phyloP scores from a whole-genome alignment of 2,888 invertebrate genomes.

The Glaucopsyche alexis region DNA sequence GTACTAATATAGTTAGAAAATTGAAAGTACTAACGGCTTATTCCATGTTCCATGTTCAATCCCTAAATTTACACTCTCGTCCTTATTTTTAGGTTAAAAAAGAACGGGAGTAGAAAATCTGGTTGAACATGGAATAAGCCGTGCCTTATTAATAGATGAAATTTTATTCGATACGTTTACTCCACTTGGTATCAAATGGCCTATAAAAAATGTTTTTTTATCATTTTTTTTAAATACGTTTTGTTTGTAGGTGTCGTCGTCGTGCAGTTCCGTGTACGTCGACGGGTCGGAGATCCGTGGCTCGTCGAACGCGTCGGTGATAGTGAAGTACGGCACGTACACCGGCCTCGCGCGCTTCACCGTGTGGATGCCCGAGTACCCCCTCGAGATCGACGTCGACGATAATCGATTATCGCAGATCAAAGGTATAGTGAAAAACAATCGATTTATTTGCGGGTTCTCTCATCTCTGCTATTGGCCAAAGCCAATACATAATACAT shows the following conservation, averaged over 20 bases:
- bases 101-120: too few species aligned
- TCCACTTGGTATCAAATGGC: too few species aligned
- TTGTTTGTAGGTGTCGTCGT: constrained; percentile 90
- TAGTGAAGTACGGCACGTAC: constrained; percentile 95
- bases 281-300: constrained; percentile 97
- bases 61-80: too few species aligned
- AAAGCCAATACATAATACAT: too few species aligned
- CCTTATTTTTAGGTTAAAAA: too few species aligned
- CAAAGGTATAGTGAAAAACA: constrained; percentile 74
- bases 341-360: constrained; percentile 93
- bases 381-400: constrained; percentile 92
- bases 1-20: too few species aligned
- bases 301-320: constrained; percentile 95
- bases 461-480: too few species aligned
- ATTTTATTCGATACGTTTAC: too few species aligned
- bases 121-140: too few species aligned
- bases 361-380: constrained; percentile 98
- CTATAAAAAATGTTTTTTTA: constrained; percentile 23
- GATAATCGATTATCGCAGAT: constrained; percentile 95
- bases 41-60: too few species aligned
- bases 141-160: too few species aligned
- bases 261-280: constrained; percentile 97
- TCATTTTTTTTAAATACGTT: background rate
- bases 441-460: background rate
- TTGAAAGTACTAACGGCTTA: too few species aligned